Conservation (phyloP, 2,888 invertebrate species). For the Pammene fasciana region DNA sequence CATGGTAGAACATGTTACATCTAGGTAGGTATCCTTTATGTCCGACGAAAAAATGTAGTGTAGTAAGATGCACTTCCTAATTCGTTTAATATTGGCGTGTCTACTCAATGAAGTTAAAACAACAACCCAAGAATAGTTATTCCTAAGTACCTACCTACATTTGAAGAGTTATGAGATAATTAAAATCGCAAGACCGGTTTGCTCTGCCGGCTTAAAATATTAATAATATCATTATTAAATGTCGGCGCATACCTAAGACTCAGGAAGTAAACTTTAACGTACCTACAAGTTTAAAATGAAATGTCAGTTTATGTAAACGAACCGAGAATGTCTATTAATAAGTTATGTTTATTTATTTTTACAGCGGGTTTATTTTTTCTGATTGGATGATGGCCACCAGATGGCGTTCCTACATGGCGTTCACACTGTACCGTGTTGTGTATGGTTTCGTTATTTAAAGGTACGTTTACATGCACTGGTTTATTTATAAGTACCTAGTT, state of each 20-base stretch:
- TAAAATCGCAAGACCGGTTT: slow-evolving; percentile 37
- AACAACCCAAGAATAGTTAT: too few species aligned
- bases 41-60: too few species aligned
- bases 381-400: slow-evolving; percentile 77
- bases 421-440: slow-evolving; percentile 58
- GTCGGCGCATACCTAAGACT: slow-evolving; percentile 25
- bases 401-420: slow-evolving; percentile 70
- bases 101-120: too few species aligned
- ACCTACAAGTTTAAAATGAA: slow-evolving; percentile 38
- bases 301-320: slow-evolving; percentile 42
- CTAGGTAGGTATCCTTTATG: too few species aligned
- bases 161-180: too few species aligned
- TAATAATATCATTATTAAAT: slow-evolving; percentile 39
- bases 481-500: too few species aligned
- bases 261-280: slow-evolving; percentile 40
- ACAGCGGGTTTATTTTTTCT: slow-evolving; percentile 76
- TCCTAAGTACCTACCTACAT: too few species aligned
- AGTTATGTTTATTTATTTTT: slow-evolving; percentile 71
- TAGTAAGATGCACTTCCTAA: too few species aligned
- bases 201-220: slow-evolving; percentile 24
- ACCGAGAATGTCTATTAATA: slow-evolving; percentile 42
- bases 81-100: too few species aligned
- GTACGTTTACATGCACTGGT: slow-evolving; percentile 4
- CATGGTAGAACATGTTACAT: too few species aligned
- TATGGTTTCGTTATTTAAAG: slow-evolving; percentile 64